Evolutionary conservation across 2,888 invertebrate genomes (phyloP), one percentile per base, ranked within the genome.

Genomic region (Pediacus dermestoides): DNA sequence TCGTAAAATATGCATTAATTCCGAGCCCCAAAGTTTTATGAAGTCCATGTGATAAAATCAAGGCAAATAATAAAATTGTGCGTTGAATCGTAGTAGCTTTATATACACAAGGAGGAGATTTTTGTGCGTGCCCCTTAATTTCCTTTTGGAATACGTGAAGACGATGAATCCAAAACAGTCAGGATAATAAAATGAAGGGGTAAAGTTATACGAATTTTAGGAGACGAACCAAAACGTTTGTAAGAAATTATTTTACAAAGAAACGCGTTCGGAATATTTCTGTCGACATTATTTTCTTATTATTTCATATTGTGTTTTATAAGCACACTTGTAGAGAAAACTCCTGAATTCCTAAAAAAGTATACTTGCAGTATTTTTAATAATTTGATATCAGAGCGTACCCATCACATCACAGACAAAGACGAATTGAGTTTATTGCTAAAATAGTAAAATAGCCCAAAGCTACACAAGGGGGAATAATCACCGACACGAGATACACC

Each of bases 1-100:
- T 60, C 62, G 63, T 64, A 62, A 64, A 64, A 62, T 64, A 61
- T 64, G 61, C 64, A 62, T 64, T 64, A 63, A 64, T 64, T 61
- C 58, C 52, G 55, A 49, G 55, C 45, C 57, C n/a, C 57, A 63
- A 64, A 63, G 64, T 63, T 64, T 62, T 61, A 62, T 62, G 61
- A 62, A 63, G 62, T 63, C 60, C 53, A 53, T 53, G 55, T 57
- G 63, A 63, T 64, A 63, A 63, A 64, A 63, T 64, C 64, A 54
- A 51, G 50, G 52, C 57, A 61, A 62, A 64, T 63, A 62, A 64
- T 64, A 64, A 64, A 64, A 64, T 63, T 61, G 60, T 59, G 61
- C 61, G 59, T 58, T 49, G 59, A 54, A 59, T 61, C 58, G 59
- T n/a, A 53, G 55, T 57, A 40, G 42, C 42, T 44, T 55, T 58